A percentile compares a stretch with the other conserved stretches of the same genome.
Evolutionary conservation across 2,888 invertebrate species (phyloP).

Genomic region (Cactoblastis cactorum): DNA sequence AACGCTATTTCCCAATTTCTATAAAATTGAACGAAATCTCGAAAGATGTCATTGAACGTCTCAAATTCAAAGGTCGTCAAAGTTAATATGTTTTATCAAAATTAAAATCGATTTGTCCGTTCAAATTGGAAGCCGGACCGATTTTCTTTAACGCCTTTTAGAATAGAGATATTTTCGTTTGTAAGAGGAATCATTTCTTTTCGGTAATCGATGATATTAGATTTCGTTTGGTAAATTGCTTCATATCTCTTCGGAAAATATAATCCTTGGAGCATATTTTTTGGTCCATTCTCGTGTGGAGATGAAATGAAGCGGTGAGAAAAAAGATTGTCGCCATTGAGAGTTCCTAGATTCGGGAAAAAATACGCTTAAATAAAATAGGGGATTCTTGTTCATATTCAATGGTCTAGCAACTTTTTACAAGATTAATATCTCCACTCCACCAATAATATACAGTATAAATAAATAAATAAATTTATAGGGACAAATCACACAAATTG

Average conservation of each 20-base stretch:
- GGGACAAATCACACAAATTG: too few species aligned
- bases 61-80: background rate
- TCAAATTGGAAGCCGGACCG: background rate
- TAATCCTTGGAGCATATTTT: too few species aligned
- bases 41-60: background rate
- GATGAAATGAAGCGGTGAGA: too few species aligned
- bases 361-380: too few species aligned
- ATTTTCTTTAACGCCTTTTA: background rate
- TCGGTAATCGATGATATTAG: background rate
- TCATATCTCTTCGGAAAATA: background rate
- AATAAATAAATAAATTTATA: too few species aligned
- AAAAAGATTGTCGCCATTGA: too few species aligned
- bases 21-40: background rate
- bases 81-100: background rate
- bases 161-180: background rate
- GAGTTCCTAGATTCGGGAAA: too few species aligned
- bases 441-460: too few species aligned
- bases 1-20: background rate
- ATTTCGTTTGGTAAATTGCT: background rate
- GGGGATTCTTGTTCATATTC: too few species aligned
- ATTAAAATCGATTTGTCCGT: background rate
- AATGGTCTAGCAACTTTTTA: too few species aligned
- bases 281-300: too few species aligned
- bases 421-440: too few species aligned
- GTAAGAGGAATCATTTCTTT: background rate